Conservation (phyloP, 2,888 invertebrate genomes). For the Stenurella melanura region DNA sequence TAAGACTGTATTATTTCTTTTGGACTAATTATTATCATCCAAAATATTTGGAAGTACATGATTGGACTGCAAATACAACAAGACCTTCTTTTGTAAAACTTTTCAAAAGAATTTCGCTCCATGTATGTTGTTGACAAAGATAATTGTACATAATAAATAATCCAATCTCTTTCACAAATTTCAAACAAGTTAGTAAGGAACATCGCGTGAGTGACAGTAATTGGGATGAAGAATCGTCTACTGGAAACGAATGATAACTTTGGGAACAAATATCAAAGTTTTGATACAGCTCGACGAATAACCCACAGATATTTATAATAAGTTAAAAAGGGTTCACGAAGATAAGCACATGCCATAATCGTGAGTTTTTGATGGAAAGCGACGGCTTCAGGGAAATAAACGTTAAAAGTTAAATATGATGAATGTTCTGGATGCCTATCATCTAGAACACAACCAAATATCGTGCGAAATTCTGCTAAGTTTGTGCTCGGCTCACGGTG, state of each 20-base stretch:
- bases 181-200: neutral
- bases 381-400: neutral
- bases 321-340: neutral
- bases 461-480: neutral
- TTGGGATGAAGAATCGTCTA: neutral
- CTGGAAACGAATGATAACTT: neutral
- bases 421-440: conserved; percentile 7
- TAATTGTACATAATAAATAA: too few species aligned
- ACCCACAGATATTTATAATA: conserved; percentile 1
- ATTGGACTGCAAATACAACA: too few species aligned
- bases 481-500: neutral
- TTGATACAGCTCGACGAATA: neutral
- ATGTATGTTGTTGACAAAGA: too few species aligned
- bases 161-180: neutral
- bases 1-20: too few species aligned
- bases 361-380: neutral
- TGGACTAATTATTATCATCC: too few species aligned
- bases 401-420: conserved; percentile 1
- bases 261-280: neutral
- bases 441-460: neutral
- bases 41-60: too few species aligned
- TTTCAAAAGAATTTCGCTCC: too few species aligned
- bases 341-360: conserved; percentile 3
- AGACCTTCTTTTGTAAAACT: too few species aligned
- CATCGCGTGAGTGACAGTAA: neutral